Base-by-base conservation (phyloP, 2,888 invertebrate genomes). In the Cerastis leucographa region DNA sequence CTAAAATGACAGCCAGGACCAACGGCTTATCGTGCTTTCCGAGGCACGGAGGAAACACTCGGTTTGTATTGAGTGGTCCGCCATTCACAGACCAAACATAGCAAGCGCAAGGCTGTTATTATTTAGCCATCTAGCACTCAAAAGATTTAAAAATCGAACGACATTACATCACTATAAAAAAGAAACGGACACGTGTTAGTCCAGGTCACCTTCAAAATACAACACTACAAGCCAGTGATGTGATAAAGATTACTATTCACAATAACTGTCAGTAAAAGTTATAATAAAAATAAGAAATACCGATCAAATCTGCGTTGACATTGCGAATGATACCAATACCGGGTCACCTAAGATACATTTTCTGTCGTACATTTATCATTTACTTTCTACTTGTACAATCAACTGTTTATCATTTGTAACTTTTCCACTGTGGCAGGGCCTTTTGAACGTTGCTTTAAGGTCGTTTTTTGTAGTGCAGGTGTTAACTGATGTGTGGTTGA, bases 251-350 rank as follows among this genome's bases (percentile, higher is more conserved):
- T 56, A 85, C 67, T 77, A 72, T 49, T 46, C n/a, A 66, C 65
- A 66, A 44, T 72, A 69, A 80, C 71, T 68, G 54, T 59, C 71
- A 69, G 66, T 79, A 66, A 71, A 75, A 76, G 70, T 78, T 72
- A 62, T 72, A 72, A 66, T 78, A 83, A 83, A 81, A 88, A 78
- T 78, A 84, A 79, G 46, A 77, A 79, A 65, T 79, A 80, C 75
- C 64, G 87, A 88, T 87, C 70, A 77, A 88, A 88, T 87, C 87
- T 77, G 54, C 80, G 84, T 88, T 88, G 83, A 88, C 84, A 80
- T 85, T 68, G 81, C 80, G 22, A 44, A 67, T 19, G 85, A 86
- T 86, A 86, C 56, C 69, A 66, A 86, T 86, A 86, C 56, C 69
- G 64, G 88, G 87, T 88, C 87, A 88, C 59, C 54, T 8, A 72